A percentile compares a stretch with the other conserved stretches of the same genome.
These are phyloP conservation scores for Drosophila orosa DNA, from an alignment of 1,140 invertebrate genomes.

Conservation along the genomic window DNA sequence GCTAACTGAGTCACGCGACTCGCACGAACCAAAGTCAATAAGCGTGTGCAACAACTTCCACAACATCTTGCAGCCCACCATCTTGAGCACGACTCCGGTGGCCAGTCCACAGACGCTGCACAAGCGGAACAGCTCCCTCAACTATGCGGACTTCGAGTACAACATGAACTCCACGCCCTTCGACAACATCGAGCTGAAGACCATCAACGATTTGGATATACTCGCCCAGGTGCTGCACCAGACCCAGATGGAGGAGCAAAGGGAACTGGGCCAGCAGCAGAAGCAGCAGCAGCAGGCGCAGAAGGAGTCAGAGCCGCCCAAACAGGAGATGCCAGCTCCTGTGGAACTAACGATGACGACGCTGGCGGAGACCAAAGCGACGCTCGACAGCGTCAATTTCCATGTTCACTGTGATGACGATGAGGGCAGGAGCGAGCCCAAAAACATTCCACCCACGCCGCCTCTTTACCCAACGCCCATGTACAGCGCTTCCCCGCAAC, in stretches of 20 bases:
- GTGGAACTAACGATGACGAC: conserved; percentile 62
- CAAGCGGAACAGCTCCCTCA: conserved; percentile 84
- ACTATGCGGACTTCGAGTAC: conserved; percentile 93
- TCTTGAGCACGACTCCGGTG: conserved; percentile 49
- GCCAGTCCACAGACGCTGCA: conserved; percentile 45
- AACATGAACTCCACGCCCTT: conserved; percentile 94
- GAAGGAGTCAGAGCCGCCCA: conserved; percentile 10
- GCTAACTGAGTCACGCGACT: conserved; percentile 39
- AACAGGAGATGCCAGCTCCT: conserved; percentile 21
- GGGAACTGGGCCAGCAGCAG: conserved; percentile 22
- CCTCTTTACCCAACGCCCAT: conserved; percentile 13
- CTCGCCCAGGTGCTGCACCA: conserved; percentile 89
- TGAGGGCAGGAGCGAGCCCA: conserved; percentile 17
- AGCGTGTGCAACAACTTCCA: conserved; percentile 84
- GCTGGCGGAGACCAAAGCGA: conserved; percentile 74
- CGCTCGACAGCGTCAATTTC: conserved; percentile 73
- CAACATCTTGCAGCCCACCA: conserved; percentile 76
- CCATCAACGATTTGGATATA: conserved; percentile 95
- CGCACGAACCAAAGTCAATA: conserved; percentile 84
- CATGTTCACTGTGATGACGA: conserved; percentile 74
- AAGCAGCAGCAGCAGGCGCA: conserved; percentile 8
- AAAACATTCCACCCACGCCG: conserved; percentile 63
- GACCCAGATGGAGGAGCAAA: conserved; percentile 64
- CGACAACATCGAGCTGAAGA: conserved; percentile 95
- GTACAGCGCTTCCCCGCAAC: conserved; percentile 41